Evolutionary conservation across 1,140 invertebrate genomes (phyloP), one percentile per base, ranked within the genome.

Genomic region (Radopholus similis): DNA sequence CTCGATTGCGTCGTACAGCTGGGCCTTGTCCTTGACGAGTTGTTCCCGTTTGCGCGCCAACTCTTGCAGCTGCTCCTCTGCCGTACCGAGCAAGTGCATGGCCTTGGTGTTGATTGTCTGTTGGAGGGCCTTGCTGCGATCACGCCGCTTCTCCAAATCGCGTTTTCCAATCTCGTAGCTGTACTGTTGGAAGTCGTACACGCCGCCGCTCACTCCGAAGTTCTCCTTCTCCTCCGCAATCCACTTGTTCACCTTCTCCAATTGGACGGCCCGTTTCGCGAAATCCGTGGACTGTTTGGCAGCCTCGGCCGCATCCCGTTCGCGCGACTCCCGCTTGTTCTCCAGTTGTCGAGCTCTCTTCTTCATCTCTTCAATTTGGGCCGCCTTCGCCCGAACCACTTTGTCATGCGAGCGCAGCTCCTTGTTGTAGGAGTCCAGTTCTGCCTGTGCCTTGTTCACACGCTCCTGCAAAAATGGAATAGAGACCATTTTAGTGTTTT

Each of bases 101-200:
- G 75, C 75, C 44, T 70, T 55, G 35, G 49, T 67, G n/a, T 77
- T 77, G 15, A 77, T 62, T 26, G 37, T 59, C 1, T 51, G 30
- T 18, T 42, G 54, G 4, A 76, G 42, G 13, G 75, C 73, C 51
- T 76, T 64, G 0, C 35, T 35, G 18, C 70, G 70, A 23, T 64
- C 74, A 11, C 54, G 53, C 8, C 54, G 54, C 11, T 64, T 38
- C 9, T 67, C 63, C 11, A 68, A 64, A 34, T 74, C 72, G 23
- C 42, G 18, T 32, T 72, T 74, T 4, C 42, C 73, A 3, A n/a
- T 35, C 21, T 73, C 74, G 44, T 38, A 72, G 56, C 37, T 70
- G 55, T 64, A 74, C 0, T 63, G 38, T 2, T 28, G 30, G 47
- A 80, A 80, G 37, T 82, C 77, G 68, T 77, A 80, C 13, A 59